These are phyloP conservation scores for Oryzias celebensis DNA, from an alignment of 2,113 vertebrate species.

Conservation along the genomic window DNA sequence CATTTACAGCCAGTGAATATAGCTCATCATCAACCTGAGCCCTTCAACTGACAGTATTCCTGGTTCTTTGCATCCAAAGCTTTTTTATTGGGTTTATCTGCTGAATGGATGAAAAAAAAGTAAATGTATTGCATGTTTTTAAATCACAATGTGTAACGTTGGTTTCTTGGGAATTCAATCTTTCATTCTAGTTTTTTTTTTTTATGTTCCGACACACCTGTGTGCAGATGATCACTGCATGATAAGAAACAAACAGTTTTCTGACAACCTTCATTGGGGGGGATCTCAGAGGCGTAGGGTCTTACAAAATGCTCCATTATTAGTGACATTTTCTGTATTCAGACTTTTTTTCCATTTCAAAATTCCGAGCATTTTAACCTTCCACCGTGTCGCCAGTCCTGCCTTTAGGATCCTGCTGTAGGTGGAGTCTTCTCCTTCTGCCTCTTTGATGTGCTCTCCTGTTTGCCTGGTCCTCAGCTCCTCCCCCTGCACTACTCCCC, in stretches of 20 bases:
- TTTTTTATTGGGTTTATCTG: slow-evolving; percentile 16
- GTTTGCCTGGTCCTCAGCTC: slow-evolving; percentile 68
- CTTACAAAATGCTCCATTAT: slow-evolving; percentile 59
- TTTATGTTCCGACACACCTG: slow-evolving; percentile 38
- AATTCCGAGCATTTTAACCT: slow-evolving; percentile 53
- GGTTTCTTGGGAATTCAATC: slow-evolving; percentile 9
- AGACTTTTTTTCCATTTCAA: slow-evolving; percentile 38
- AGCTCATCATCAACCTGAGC: no score
- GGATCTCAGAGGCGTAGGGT: slow-evolving; percentile 62
- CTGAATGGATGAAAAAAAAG: slow-evolving; percentile 35
- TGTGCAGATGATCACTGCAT: slow-evolving; percentile 58
- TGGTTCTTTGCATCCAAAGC: background rate
- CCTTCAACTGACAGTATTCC: no score
- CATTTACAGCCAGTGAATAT: no score
- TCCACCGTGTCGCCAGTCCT: slow-evolving; percentile 54
- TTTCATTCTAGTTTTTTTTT: background rate
- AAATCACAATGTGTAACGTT: slow-evolving; percentile 33
- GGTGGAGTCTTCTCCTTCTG: slow-evolving; percentile 64
- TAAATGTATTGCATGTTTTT: slow-evolving; percentile 44
- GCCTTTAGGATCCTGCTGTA: slow-evolving; percentile 66
- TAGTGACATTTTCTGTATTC: slow-evolving; percentile 39
- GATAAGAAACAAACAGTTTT: slow-evolving; percentile 53
- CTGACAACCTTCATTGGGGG: slow-evolving; percentile 53
- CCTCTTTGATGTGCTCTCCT: slow-evolving; percentile 69
- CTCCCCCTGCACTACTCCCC: slow-evolving; percentile 66